Evolutionary conservation across 1,140 invertebrate species (phyloP), one percentile per base, ranked within the genome.

Genomic region (Drosophila obscura): DNA sequence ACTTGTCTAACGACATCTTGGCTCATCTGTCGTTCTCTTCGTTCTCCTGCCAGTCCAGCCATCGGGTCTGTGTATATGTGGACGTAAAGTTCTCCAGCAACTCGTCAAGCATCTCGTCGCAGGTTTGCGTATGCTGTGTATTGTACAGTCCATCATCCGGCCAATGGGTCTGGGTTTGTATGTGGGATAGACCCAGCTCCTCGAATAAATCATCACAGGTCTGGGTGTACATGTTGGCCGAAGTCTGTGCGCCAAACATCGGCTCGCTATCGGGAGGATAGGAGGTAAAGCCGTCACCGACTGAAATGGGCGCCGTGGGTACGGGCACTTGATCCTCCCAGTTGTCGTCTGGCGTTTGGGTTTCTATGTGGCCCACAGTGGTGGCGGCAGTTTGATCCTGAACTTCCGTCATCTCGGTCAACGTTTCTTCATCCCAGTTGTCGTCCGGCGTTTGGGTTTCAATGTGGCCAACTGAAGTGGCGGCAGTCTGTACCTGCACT

Each of bases 81-180:
- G 84, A 90, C 28, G 90, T 81, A 55, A 90, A 87, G 65, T 89
- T 89, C 11, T 90, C 84, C 11, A 90, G 35, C 9, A 89, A 50
- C 35, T 79, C 84, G 15, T 90, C 73, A 7, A 89, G 64, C 65
- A 90, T 82, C 28, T 87, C 83, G 24, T 79, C 84, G 22, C 87
- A 89, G 13, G 84, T 89, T 6, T 89, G 84, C 3, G 84, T 89
- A n/a, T 89, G 77, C 49, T 89, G 84, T 1, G 87, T 89, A 15
- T 90, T 89, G 45, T 84, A 73, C 2, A 81, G 69, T 9, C 69
- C 77, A 48, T 78, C 55, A 49, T 74, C 72, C 15, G 92, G 77
- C 92, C 93, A 93, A 15, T 92, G 90, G 1, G 94, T 95, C 76
- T 95, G 94, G 0, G 94, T 95, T 76, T 95, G 93, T 44, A 93